phyloP scores from a whole-genome alignment of 1,140 invertebrate species.

The Globodera rostochiensis region DNA sequence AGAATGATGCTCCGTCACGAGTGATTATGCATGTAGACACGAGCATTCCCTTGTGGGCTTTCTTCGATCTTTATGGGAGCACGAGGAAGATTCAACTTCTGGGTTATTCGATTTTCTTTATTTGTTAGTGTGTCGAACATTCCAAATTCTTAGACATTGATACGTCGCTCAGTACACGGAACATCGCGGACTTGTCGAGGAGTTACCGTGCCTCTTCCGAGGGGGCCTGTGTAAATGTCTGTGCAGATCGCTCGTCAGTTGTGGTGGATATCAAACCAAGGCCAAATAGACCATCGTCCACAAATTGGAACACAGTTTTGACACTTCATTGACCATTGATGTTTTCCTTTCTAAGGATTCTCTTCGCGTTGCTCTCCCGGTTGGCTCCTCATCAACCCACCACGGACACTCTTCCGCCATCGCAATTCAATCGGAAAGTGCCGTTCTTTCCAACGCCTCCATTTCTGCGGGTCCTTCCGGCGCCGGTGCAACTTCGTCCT shows the following conservation, averaged over 20 bases:
- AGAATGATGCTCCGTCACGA: slow-evolving; percentile 40
- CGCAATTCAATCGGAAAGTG: slow-evolving; percentile 2
- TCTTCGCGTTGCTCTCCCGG: slow-evolving; percentile 22
- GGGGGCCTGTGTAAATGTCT: background rate
- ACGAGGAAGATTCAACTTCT: slow-evolving; percentile 76
- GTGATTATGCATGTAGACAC: slow-evolving; percentile 90
- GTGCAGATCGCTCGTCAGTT: background rate
- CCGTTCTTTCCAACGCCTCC: background rate
- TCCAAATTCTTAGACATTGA: slow-evolving; percentile 15
- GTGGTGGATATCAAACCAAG: background rate
- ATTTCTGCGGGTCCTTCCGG: background rate
- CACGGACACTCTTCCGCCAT: slow-evolving; percentile 10
- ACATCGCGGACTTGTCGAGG: slow-evolving; percentile 7
- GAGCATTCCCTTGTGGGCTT: slow-evolving; percentile 84
- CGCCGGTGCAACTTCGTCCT: background rate
- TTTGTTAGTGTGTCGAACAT: background rate
- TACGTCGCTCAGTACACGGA: background rate
- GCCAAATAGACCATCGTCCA: slow-evolving; percentile 14
- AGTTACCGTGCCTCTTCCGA: slow-evolving; percentile 29
- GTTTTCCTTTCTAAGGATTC: slow-evolving; percentile 5
- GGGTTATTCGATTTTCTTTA: slow-evolving; percentile 6
- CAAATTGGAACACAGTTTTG: slow-evolving; percentile 16
- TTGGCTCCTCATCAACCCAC: background rate
- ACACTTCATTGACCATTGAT: background rate
- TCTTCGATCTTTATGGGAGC: slow-evolving; percentile 92